phyloP scores from a whole-genome alignment of 2,113 vertebrate genomes.

The Platysternon megacephalum region DNA sequence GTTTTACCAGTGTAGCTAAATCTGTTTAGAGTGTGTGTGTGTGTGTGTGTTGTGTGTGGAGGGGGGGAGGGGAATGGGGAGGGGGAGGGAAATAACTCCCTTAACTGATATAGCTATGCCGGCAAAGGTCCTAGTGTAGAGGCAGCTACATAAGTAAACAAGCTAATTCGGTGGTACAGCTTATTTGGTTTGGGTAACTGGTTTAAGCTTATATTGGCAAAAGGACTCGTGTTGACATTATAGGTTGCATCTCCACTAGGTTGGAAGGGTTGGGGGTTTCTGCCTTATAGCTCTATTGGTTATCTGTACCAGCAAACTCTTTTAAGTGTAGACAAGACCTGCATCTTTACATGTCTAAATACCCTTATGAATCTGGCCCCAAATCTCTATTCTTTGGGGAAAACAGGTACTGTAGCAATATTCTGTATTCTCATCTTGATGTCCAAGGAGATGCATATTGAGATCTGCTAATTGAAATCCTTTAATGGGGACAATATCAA shows the following conservation, averaged over 20 bases:
- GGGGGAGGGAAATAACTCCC: no score
- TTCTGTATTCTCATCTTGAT: background rate
- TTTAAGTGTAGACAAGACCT: background rate
- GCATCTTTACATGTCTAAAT: background rate
- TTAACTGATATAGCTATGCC: background rate
- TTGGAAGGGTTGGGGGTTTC: no score
- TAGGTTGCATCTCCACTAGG: no score
- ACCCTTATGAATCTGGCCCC: background rate
- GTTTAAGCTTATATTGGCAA: background rate
- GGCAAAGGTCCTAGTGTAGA: background rate
- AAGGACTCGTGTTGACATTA: background rate
- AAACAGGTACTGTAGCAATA: background rate
- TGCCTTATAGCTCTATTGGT: background rate
- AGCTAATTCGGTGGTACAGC: background rate
- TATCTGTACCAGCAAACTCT: background rate
- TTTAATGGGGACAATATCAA: background rate
- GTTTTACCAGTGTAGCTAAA: accelerated
- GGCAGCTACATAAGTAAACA: background rate
- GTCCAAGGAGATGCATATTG: background rate
- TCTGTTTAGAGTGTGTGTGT: background rate
- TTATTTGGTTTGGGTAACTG: background rate
- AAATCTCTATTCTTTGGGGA: background rate
- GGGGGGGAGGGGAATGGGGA: no score
- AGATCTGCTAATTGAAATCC: background rate
- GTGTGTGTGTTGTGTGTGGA: no score